Conservation (phyloP, 1,140 invertebrate species). For the Probaryconus sp. region DNA sequence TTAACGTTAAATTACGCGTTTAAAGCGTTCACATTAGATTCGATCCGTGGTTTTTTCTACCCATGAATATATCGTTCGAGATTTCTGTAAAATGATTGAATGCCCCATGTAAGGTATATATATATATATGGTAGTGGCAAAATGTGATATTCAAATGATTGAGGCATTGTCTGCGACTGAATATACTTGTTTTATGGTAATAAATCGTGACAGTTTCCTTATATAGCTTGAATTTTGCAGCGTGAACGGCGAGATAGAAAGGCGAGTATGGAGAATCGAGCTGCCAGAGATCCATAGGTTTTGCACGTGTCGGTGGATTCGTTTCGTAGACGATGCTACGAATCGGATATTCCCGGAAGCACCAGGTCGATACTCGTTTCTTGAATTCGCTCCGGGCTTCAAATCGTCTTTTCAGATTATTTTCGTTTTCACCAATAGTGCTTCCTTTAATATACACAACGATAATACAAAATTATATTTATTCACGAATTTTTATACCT, state of each 20-base stretch:
- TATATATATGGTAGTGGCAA: constrained; percentile 23
- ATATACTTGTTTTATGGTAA: constrained; percentile 54
- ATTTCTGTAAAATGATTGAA: constrained; percentile 39
- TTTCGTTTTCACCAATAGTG: background rate
- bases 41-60: constrained; percentile 16
- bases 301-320: constrained; percentile 23
- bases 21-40: constrained; percentile 24
- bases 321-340: constrained; percentile 12
- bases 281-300: constrained; percentile 24
- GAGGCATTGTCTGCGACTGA: constrained; percentile 41
- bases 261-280: constrained; percentile 21
- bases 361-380: constrained; percentile 8
- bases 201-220: constrained; percentile 43
- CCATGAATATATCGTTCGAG: constrained; percentile 21
- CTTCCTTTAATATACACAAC: background rate
- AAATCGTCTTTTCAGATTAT: constrained; percentile 1
- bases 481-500: no score
- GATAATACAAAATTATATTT: background rate
- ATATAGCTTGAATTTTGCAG: constrained; percentile 20
- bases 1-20: constrained; percentile 16
- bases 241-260: constrained; percentile 16
- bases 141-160: constrained; percentile 53
- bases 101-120: constrained; percentile 12
- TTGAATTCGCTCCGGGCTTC: background rate
- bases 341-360: constrained; percentile 19